A percentile compares a stretch with the other conserved stretches of the same genome.
Evolutionary conservation across 2,888 invertebrate species (phyloP).

Genomic region (Augochlorella aurata): DNA sequence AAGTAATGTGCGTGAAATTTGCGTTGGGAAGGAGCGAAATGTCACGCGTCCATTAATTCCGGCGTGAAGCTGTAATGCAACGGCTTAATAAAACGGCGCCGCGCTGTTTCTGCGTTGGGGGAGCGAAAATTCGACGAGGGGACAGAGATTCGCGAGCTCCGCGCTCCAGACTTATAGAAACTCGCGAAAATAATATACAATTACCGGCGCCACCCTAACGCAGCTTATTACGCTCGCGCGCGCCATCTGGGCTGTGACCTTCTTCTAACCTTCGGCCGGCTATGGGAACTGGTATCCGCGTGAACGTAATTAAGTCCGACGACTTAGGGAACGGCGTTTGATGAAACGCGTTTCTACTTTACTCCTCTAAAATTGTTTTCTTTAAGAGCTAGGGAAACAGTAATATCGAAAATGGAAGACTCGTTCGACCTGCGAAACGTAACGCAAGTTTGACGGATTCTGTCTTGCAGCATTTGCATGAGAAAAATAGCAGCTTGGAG

Average conservation of each 20-base stretch:
- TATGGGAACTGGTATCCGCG: too few relatives aligned
- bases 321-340: too few relatives aligned
- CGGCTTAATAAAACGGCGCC: conserved; percentile 10
- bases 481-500: too few relatives aligned
- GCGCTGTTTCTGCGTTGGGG: neutral
- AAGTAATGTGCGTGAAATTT: conserved; percentile 17
- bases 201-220: neutral
- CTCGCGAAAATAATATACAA: conserved; percentile 4
- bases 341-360: too few relatives aligned
- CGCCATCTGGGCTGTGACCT: neutral
- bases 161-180: neutral
- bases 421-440: too few relatives aligned
- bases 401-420: too few relatives aligned
- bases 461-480: too few relatives aligned
- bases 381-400: neutral
- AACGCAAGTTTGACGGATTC: too few relatives aligned
- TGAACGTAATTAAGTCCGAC: too few relatives aligned
- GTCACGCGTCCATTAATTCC: conserved; percentile 17
- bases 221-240: neutral
- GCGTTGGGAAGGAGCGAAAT: conserved; percentile 16
- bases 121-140: neutral
- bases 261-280: neutral
- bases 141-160: neutral
- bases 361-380: too few relatives aligned
- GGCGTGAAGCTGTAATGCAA: conserved; percentile 9